Evolutionary conservation across 2,113 vertebrate genomes (phyloP).

Genomic region (Nothoprocta pentlandii): DNA sequence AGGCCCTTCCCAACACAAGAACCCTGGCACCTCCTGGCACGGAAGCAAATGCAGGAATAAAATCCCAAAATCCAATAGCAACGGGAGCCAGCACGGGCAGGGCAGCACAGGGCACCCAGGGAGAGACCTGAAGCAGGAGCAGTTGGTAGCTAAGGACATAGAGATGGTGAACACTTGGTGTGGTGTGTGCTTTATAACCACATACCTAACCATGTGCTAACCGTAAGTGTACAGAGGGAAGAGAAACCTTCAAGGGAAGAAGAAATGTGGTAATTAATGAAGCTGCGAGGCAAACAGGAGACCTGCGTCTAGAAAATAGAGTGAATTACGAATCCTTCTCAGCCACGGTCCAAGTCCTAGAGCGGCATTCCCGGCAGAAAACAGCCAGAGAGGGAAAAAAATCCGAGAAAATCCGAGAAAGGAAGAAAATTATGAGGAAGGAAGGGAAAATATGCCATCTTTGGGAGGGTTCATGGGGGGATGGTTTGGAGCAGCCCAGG

Average conservation of each 20-base stretch:
- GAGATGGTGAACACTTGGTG: neutral
- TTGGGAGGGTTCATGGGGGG: neutral
- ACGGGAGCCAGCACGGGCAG: too few relatives aligned
- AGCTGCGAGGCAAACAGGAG: neutral
- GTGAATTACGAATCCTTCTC: neutral
- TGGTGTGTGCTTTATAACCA: neutral
- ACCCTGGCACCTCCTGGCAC: neutral
- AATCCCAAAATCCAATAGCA: accelerated
- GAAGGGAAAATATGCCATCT: neutral
- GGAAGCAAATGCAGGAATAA: neutral
- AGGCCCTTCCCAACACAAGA: neutral
- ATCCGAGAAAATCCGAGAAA: neutral
- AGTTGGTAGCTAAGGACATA: too few relatives aligned
- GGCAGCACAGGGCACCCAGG: neutral
- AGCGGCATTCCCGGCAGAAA: neutral
- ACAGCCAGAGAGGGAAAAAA: neutral
- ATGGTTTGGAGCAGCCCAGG: neutral
- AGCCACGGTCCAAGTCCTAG: accelerated
- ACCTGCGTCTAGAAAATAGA: neutral
- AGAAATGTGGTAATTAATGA: neutral
- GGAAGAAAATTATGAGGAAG: neutral
- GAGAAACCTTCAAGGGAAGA: neutral
- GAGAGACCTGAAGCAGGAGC: neutral
- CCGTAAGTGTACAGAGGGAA: neutral
- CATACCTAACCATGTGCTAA: neutral